Evolutionary conservation across 2,888 invertebrate genomes (phyloP).

Genomic region (Athalia cordata): DNA sequence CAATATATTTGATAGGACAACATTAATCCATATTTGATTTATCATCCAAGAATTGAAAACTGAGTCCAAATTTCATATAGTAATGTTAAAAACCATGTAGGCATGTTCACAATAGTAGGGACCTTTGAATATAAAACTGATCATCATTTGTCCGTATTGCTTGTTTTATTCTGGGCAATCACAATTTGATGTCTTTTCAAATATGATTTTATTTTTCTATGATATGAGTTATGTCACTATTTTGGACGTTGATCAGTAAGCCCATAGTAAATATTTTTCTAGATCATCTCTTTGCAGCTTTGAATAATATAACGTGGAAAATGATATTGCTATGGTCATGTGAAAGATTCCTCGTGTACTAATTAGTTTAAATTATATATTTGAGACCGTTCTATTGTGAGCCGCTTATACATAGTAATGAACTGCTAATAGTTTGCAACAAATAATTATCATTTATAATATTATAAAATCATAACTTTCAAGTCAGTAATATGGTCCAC

Average conservation of each 20-base stretch:
- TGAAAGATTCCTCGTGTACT: too few relatives aligned
- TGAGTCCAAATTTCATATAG: too few relatives aligned
- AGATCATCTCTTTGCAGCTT: conserved; percentile 5
- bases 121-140: conserved; percentile 19
- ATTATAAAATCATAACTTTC: too few relatives aligned
- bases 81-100: not conserved
- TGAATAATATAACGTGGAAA: not conserved
- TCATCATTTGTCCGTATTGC: not conserved
- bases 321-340: too few relatives aligned
- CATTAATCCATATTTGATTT: not conserved
- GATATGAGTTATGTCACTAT: conserved; percentile 12
- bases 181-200: conserved; percentile 3
- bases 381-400: too few relatives aligned
- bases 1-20: too few relatives aligned
- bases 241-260: conserved; percentile 27
- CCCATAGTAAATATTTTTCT: conserved; percentile 9
- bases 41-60: conserved; percentile 4
- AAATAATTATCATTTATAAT: too few relatives aligned
- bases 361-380: too few relatives aligned
- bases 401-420: too few relatives aligned
- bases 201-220: not conserved
- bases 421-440: too few relatives aligned
- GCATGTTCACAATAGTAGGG: not conserved
- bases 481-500: too few relatives aligned
- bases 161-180: not conserved